Evolutionary conservation across 1,140 invertebrate species (phyloP).

Genomic region (Temnothorax longispinosus): DNA sequence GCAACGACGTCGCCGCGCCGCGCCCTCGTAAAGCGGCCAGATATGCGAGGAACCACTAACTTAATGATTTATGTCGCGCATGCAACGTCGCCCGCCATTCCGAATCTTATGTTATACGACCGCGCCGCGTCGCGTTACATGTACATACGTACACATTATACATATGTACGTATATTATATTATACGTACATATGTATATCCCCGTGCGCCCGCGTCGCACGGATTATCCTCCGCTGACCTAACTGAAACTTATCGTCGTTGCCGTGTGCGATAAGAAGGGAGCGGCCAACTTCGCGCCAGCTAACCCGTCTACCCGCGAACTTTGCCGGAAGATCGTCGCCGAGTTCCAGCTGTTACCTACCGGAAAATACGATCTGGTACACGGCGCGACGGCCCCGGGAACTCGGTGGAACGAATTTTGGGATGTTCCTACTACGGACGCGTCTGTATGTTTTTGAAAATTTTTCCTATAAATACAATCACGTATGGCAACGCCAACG

Average conservation of each 20-base stretch:
- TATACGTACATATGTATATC: not conserved
- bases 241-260: conserved; percentile 61
- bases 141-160: conserved; percentile 8
- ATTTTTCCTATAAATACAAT: conserved; percentile 42
- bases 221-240: conserved; percentile 61
- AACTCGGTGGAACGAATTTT: conserved; percentile 29
- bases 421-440: not conserved
- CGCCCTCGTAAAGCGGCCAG: conserved; percentile 57
- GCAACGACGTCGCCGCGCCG: conserved; percentile 40
- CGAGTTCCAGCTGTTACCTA: conserved; percentile 54
- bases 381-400: not conserved
- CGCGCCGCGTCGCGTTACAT: conserved; percentile 24
- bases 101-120: conserved; percentile 60
- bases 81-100: conserved; percentile 57
- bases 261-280: conserved; percentile 52
- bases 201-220: not conserved
- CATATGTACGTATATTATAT: not conserved
- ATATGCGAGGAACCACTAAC: conserved; percentile 60
- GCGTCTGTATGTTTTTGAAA: not conserved
- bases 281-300: conserved; percentile 50
- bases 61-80: conserved; percentile 62
- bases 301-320: conserved; percentile 41
- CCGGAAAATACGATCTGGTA: conserved; percentile 35
- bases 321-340: conserved; percentile 51
- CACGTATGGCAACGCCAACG: not conserved